These are phyloP conservation scores for Chaetodon trifasciatus DNA, from an alignment of 2,797 vertebrate genomes.

Conservation along the genomic window DNA sequence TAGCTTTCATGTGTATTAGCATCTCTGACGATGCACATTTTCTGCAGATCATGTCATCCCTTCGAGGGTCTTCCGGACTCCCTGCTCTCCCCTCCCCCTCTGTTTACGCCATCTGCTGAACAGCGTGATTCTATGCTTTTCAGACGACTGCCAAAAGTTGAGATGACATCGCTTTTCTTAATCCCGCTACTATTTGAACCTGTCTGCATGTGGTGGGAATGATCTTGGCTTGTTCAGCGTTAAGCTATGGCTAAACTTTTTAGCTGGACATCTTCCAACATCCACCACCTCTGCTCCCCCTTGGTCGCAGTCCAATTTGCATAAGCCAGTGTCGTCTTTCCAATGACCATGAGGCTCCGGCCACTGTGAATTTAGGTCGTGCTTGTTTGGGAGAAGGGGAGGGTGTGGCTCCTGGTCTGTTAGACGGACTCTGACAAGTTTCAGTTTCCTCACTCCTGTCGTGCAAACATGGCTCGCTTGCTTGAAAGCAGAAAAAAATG, in stretches of 20 bases:
- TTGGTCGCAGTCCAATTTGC: conserved; percentile 53
- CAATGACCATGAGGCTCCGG: conserved; percentile 47
- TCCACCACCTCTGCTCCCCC: conserved; percentile 24
- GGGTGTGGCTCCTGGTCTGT: neutral
- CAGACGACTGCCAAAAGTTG: conserved; percentile 13
- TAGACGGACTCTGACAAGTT: conserved; percentile 5
- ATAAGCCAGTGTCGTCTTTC: conserved; percentile 75
- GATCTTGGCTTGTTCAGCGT: conserved; percentile 25
- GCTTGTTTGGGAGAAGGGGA: conserved; percentile 30
- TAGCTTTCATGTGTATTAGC: neutral
- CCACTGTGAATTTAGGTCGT: conserved; percentile 30
- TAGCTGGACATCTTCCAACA: conserved; percentile 42
- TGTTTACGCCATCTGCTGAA: conserved; percentile 31
- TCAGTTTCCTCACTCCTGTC: neutral
- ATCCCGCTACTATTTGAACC: conserved; percentile 1
- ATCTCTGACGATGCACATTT: neutral
- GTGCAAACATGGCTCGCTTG: neutral
- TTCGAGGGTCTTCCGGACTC: neutral
- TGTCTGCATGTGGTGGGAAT: conserved; percentile 10
- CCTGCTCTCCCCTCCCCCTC: neutral
- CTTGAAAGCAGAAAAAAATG: neutral
- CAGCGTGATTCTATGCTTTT: conserved; percentile 14
- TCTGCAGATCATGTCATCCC: neutral
- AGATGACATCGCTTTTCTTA: conserved; percentile 1
- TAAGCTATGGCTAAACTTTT: conserved; percentile 44